Evolutionary conservation across 2,888 invertebrate genomes (phyloP), one percentile per base, ranked within the genome.

Genomic region (Capitulum mitella): DNA sequence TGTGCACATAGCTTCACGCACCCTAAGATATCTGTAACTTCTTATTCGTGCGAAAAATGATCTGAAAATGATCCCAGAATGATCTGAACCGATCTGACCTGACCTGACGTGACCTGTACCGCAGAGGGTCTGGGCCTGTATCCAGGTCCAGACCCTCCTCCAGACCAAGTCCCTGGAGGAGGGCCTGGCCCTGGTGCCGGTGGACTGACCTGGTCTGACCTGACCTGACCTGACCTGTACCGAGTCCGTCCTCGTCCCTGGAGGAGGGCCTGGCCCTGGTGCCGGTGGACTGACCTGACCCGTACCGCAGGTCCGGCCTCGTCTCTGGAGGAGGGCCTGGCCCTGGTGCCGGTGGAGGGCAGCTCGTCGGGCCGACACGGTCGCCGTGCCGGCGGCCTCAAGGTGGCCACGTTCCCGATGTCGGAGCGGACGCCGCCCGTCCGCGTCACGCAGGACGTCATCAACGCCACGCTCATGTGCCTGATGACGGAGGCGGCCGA

Each of bases 391-490:
- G 26, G 51, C n/a, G 70, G 26, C 22, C 46, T 79, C 22, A 79
- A 51, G 51, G 64, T 70, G 29, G 64, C 74, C 26, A 48, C 51
- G 6, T 34, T 77, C n/a, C 77, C 51, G 26, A 26, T 51, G 14
- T 3, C 54, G n/a, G 54, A 43, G 51, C 43, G 32, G 37, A 43
- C 54, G 32, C 64, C 46, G 58, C 14, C 14, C n/a, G 32, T 78
- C 58, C 80, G 80, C 86, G 92, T 98, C 86, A 97, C 97, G 0
- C 90, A 92, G 78, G 97, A 97, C 85, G 97, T 98, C 64, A 93
- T 98, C 29, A 97, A 97, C 86, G 98, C 98, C 78, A 97, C 97
- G 22, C 94, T 95, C 84, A 93, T 95, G 85, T 98, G 98, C 86
- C 89, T 99, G 85, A 88, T 98, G 84, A 96, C 98, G n/a, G 93